A percentile compares a stretch with the other conserved stretches of the same genome.
Conservation (phyloP, 2,888 invertebrate genomes). For the Scaptomyza polygonia region DNA sequence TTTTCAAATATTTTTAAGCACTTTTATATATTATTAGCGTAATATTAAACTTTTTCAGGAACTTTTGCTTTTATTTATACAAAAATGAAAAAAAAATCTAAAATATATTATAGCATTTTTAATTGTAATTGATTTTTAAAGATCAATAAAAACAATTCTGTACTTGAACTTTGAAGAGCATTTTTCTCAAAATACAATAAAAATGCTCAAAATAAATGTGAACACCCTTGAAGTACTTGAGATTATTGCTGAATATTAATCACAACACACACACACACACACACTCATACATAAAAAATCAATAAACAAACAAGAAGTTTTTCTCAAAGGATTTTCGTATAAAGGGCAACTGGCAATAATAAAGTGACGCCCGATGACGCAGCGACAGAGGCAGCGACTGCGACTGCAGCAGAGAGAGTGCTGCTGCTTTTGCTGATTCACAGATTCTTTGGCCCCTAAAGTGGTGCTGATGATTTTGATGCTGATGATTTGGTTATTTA, state of each 20-base stretch:
- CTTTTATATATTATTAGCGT: neutral
- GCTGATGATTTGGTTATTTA: constrained; percentile 57
- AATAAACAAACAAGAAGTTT: constrained; percentile 42
- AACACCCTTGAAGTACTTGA: constrained; percentile 7
- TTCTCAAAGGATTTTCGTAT: constrained; percentile 30
- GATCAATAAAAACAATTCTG: constrained; percentile 1
- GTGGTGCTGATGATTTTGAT: constrained; percentile 21
- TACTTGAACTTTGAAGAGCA: constrained; percentile 2
- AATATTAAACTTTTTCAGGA: neutral
- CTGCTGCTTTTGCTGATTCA: constrained; percentile 56
- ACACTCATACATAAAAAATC: constrained; percentile 39
- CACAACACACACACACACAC: constrained; percentile 9
- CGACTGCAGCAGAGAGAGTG: neutral
- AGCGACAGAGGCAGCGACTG: constrained; percentile 23
- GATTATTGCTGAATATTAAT: constrained; percentile 14
- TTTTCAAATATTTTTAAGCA: neutral
- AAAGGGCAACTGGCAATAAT: constrained; percentile 29
- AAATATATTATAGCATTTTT: too few species aligned
- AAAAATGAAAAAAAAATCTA: too few species aligned
- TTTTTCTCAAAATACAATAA: neutral
- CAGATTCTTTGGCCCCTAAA: constrained; percentile 46
- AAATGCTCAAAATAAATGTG: neutral
- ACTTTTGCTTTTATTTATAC: too few species aligned
- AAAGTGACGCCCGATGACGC: constrained; percentile 52
- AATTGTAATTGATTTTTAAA: neutral